Conservation (phyloP, 2,113 vertebrate species). For the Hyla sarda region DNA sequence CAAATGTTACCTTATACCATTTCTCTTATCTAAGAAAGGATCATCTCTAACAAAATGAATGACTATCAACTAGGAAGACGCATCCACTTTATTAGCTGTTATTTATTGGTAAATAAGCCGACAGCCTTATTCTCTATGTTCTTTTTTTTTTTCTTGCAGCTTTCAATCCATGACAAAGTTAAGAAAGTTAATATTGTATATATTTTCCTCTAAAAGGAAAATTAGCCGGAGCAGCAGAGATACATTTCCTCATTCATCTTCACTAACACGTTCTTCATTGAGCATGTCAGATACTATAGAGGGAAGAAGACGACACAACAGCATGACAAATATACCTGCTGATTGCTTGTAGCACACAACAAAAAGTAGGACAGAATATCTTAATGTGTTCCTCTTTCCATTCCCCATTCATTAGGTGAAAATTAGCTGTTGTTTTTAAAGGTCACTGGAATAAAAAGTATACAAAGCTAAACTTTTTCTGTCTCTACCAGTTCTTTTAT, state of each 20-base stretch:
- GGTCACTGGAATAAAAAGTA: constrained; percentile 70
- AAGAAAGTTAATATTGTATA: constrained; percentile 70
- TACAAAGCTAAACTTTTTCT: constrained; percentile 64
- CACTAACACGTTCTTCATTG: constrained; percentile 72
- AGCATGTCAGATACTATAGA: constrained; percentile 70
- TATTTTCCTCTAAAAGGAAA: constrained; percentile 73
- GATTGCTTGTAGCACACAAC: constrained; percentile 78
- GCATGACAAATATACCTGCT: constrained; percentile 76
- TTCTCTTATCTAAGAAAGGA: constrained; percentile 34
- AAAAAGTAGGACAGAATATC: constrained; percentile 79
- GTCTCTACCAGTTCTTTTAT: constrained; percentile 55
- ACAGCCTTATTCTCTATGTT: background rate
- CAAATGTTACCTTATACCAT: constrained; percentile 28
- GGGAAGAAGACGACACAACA: constrained; percentile 66
- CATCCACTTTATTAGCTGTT: constrained; percentile 44
- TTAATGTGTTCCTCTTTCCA: constrained; percentile 76
- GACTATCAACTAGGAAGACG: constrained; percentile 45
- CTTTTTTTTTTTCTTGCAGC: constrained; percentile 31
- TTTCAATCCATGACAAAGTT: constrained; percentile 63
- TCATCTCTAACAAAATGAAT: constrained; percentile 29
- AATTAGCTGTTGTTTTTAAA: constrained; percentile 76
- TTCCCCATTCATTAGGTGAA: constrained; percentile 75
- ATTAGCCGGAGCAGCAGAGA: constrained; percentile 72
- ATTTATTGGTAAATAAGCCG: constrained; percentile 12
- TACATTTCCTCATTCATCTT: constrained; percentile 76